Evolutionary conservation across 2,797 vertebrate species (phyloP), one percentile per base, ranked within the genome.

Genomic region (Crocidura indochinensis): DNA sequence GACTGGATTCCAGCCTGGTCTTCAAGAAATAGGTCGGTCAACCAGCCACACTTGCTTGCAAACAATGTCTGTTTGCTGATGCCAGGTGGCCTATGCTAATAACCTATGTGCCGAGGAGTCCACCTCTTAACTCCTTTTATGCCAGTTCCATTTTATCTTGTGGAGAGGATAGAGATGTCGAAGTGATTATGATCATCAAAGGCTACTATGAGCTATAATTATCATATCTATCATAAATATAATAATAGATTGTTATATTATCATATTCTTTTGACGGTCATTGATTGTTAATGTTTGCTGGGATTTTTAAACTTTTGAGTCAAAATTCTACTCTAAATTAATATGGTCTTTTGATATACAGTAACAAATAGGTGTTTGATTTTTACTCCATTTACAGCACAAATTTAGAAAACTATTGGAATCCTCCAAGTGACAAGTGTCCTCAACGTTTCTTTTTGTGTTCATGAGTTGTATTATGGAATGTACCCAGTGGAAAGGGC

Each of bases 251-350:
- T 53, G 51, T 14, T 53, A 14, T 53, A 53, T 53, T 53, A 53
- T 53, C 31, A 64, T 22, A 62, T 64, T 22, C 20, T 64, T 9
- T 64, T 64, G 62, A 22, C 62, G 6, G 20, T 64, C 9, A 64
- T 14, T 4, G 51, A 53, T 53, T 53, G 7, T 53, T 69, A 27
- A 69, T 17, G 12, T 4, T 11, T 17, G 17, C 10, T 73, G 22
- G 68, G 12, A 68, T 73, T 79, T 71, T 84, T 87, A 29, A 84
- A 60, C 62, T 80, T n/a, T 73, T 46, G 53, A 84, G 17, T 2
- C 46, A 67, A 19, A 79, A 51, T 27, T 19, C n/a, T 29, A 38
- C 51, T 76, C 12, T 65, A 77, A 84, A 11, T 76, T 27, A 77
- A 46, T 27, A 14, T 7, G 3, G 8, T 74, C 26, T 49, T 74